These are phyloP conservation scores for Ylistrum balloti DNA, from an alignment of 1,140 invertebrate species.

Conservation along the genomic window DNA sequence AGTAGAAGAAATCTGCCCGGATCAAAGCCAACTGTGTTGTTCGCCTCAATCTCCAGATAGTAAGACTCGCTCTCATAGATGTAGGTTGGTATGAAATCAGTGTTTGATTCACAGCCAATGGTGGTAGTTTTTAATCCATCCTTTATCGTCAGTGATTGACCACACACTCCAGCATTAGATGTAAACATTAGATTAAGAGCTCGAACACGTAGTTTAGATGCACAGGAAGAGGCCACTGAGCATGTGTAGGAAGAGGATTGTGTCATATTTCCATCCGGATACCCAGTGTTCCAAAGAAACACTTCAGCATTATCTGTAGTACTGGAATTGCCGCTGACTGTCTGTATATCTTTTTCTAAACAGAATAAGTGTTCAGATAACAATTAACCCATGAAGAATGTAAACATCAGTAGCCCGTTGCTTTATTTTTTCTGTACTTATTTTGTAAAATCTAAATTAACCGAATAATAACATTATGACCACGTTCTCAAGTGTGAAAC, in stretches of 20 bases:
- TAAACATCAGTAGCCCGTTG: too few species aligned
- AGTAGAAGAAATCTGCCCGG: not conserved
- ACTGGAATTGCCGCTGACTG: not conserved
- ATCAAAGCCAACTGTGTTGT: not conserved
- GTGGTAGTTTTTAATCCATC: not conserved
- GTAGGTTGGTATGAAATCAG: not conserved
- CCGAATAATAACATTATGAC: too few species aligned
- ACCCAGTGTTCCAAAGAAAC: constrained; percentile 19
- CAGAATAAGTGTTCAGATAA: not conserved
- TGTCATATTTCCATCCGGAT: not conserved
- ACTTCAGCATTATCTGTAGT: not conserved
- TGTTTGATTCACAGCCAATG: not conserved
- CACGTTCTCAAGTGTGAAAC: not conserved
- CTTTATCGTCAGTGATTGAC: constrained; percentile 20
- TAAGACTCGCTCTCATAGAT: not conserved
- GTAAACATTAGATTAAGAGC: constrained; percentile 15
- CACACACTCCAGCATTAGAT: not conserved
- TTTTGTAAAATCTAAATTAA: too few species aligned
- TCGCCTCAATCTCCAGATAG: constrained; percentile 1
- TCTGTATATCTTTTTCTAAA: not conserved
- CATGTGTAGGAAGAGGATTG: not conserved
- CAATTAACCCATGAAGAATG: too few species aligned
- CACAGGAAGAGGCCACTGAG: constrained; percentile 1
- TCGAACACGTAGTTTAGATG: not conserved
- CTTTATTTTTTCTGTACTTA: too few species aligned